phyloP scores from a whole-genome alignment of 2,797 vertebrate genomes.

The Fratercula arctica region DNA sequence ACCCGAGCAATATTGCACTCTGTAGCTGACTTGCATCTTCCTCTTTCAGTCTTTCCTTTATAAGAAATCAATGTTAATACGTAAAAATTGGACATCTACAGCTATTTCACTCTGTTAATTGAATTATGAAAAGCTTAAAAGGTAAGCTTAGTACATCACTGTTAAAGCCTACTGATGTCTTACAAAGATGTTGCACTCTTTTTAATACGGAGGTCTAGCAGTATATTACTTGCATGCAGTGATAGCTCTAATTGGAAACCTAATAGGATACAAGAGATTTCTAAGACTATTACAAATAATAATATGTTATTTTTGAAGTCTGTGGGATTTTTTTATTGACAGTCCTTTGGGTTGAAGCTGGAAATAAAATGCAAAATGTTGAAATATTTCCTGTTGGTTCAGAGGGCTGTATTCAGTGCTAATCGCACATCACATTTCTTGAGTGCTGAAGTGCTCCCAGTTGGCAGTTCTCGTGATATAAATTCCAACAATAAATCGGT shows the following conservation, averaged over 20 bases:
- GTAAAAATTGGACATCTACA: constrained; percentile 13
- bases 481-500: not conserved
- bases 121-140: constrained; percentile 29
- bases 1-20: not conserved
- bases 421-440: not conserved
- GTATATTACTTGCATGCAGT: not conserved
- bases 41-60: constrained; percentile 15
- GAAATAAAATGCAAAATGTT: constrained; percentile 9
- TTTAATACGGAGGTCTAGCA: not conserved
- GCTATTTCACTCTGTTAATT: constrained; percentile 30
- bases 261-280: constrained; percentile 23
- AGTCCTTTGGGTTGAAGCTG: constrained; percentile 6
- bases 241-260: constrained; percentile 33
- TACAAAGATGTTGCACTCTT: not conserved
- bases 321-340: constrained; percentile 10
- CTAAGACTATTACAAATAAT: constrained; percentile 19
- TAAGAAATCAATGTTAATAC: constrained; percentile 20
- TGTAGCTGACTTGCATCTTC: not conserved
- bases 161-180: constrained; percentile 9
- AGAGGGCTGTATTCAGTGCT: constrained; percentile 2
- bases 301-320: constrained; percentile 21
- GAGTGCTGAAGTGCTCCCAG: constrained; percentile 14
- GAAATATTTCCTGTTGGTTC: not conserved
- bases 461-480: not conserved
- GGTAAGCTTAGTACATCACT: not conserved